These are phyloP conservation scores for Drosophila eohydei DNA, from an alignment of 2,888 invertebrate species.

Conservation along the genomic window DNA sequence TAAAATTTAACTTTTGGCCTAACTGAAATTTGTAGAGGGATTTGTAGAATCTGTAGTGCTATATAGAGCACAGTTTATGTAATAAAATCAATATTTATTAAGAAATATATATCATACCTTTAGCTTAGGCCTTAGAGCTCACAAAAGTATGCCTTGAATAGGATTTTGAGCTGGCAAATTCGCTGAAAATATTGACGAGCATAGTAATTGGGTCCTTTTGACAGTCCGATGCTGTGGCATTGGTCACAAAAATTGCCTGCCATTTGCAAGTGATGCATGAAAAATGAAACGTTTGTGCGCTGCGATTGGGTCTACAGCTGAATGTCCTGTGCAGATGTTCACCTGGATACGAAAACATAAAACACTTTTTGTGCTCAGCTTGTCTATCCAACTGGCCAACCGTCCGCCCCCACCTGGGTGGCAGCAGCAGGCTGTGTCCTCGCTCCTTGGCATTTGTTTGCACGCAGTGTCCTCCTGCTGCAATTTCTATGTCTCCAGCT, in stretches of 20 bases:
- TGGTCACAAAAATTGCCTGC: conserved; percentile 38
- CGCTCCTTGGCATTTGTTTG: conserved; percentile 54
- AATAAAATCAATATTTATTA: neutral
- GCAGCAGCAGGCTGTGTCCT: conserved; percentile 1
- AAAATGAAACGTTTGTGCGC: conserved; percentile 38
- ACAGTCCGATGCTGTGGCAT: conserved; percentile 1
- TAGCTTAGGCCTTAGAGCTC: neutral
- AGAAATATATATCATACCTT: neutral
- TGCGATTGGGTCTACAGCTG: conserved; percentile 12
- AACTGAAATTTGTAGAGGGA: neutral
- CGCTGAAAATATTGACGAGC: neutral
- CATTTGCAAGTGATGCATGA: conserved; percentile 59
- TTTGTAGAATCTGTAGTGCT: neutral
- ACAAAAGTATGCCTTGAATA: too few species aligned
- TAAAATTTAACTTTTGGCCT: neutral
- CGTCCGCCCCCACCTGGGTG: neutral
- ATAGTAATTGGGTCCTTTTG: conserved; percentile 15
- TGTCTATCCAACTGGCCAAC: conserved; percentile 1
- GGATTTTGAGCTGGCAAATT: neutral
- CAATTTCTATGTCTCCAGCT: conserved; percentile 24
- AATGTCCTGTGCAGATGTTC: conserved; percentile 32
- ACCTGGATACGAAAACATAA: conserved; percentile 42
- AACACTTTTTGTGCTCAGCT: conserved; percentile 23
- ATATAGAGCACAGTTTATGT: neutral
- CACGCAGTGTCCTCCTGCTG: conserved; percentile 25